Conservation (phyloP, 2,888 invertebrate species). For the Phyto melanocephala region DNA sequence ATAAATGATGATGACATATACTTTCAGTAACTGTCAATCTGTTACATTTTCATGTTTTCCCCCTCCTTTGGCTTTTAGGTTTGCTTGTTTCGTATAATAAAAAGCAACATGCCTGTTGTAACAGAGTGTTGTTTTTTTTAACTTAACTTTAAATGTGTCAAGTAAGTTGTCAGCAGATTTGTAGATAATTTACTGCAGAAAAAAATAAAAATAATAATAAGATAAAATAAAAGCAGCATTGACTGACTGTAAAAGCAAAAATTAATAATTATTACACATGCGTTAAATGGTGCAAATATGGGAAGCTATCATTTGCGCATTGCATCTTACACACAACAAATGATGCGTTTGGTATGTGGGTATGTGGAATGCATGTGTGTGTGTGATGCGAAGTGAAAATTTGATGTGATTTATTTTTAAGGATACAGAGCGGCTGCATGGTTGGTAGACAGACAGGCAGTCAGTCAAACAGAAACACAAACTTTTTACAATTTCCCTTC, state of each 20-base stretch:
- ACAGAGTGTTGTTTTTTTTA: constrained; percentile 10
- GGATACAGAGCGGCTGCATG: not conserved
- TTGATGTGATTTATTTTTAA: constrained; percentile 62
- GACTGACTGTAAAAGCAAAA: not conserved
- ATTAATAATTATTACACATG: constrained; percentile 37
- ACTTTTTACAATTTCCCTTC: constrained; percentile 40
- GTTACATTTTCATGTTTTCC: not conserved
- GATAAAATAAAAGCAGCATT: constrained; percentile 34
- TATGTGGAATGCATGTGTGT: no score
- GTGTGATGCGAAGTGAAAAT: constrained; percentile 31
- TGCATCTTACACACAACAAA: not conserved
- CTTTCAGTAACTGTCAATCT: constrained; percentile 39
- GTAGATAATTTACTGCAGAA: constrained; percentile 32
- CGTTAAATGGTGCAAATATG: constrained; percentile 59
- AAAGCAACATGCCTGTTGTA: not conserved
- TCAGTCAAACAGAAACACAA: constrained; percentile 31
- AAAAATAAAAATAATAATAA: not conserved
- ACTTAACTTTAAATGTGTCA: constrained; percentile 57
- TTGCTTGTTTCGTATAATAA: not conserved
- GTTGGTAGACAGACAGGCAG: constrained; percentile 2
- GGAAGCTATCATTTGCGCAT: constrained; percentile 18
- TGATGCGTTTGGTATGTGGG: not conserved
- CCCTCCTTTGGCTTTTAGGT: not conserved
- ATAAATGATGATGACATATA: constrained; percentile 51
- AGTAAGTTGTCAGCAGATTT: constrained; percentile 64